Conservation (phyloP, 2,113 vertebrate genomes). For the Thamnaconus septentrionalis region DNA sequence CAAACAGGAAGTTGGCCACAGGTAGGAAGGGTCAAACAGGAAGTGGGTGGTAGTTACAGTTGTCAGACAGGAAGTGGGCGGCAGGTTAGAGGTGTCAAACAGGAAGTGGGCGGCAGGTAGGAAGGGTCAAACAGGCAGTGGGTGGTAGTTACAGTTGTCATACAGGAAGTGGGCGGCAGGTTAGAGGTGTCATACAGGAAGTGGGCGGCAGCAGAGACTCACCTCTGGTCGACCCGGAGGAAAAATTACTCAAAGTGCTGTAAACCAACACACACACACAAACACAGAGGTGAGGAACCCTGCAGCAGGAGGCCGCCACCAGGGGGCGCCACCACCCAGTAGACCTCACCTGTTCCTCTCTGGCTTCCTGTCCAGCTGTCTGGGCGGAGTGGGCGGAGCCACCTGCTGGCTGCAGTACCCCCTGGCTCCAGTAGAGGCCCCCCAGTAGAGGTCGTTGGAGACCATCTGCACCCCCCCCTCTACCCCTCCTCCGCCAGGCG, state of each 20-base stretch:
- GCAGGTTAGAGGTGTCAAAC: too few species aligned
- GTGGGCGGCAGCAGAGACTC: neutral
- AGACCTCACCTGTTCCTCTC: constrained; percentile 68
- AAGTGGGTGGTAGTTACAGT: neutral
- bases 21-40: neutral
- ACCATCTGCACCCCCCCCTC: constrained; percentile 83
- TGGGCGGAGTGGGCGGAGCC: constrained; percentile 46
- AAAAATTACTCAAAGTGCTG: too few species aligned
- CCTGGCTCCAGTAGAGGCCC: constrained; percentile 55
- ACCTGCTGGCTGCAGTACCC: constrained; percentile 43
- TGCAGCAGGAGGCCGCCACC: neutral
- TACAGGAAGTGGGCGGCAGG: neutral
- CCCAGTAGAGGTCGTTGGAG: constrained; percentile 89
- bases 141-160: too few species aligned
- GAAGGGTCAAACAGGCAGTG: too few species aligned
- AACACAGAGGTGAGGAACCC: too few species aligned
- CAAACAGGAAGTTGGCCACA: neutral
- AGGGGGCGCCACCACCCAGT: neutral
- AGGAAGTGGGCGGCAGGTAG: too few species aligned
- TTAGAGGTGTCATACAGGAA: neutral
- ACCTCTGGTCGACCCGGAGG: too few species aligned
- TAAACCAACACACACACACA: too few species aligned
- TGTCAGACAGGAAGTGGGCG: too few species aligned
- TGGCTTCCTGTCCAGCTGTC: constrained; percentile 22
- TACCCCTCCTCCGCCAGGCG: constrained; percentile 53